These are phyloP conservation scores for Drosophila anceps DNA, from an alignment of 2,888 invertebrate species.

Conservation along the genomic window DNA sequence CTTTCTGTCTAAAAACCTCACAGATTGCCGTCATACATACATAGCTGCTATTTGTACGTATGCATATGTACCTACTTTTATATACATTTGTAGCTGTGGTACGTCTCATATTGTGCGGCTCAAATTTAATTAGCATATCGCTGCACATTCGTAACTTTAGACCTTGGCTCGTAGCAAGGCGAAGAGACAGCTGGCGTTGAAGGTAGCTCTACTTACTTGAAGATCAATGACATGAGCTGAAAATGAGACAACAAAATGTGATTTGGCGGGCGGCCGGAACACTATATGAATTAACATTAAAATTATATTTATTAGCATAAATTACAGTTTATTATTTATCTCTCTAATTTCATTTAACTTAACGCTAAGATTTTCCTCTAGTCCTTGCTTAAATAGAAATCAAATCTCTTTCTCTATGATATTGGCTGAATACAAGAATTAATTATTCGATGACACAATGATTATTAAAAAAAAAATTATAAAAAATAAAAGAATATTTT, in stretches of 20 bases:
- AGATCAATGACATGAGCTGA: slow-evolving; percentile 29
- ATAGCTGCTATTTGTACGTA: background rate
- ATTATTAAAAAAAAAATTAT: too few species aligned
- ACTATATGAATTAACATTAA: background rate
- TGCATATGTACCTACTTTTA: slow-evolving; percentile 1
- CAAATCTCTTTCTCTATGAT: background rate
- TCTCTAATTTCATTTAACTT: background rate
- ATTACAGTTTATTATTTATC: background rate
- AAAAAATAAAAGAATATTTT: too few species aligned
- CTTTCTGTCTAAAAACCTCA: slow-evolving; percentile 29
- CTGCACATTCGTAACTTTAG: slow-evolving; percentile 42
- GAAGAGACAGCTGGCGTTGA: slow-evolving; percentile 1
- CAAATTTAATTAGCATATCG: slow-evolving; percentile 54
- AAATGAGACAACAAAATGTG: slow-evolving; percentile 7
- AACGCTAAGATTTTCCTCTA: too few species aligned
- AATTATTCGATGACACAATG: too few species aligned
- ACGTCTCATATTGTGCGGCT: slow-evolving; percentile 23
- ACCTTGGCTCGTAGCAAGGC: slow-evolving; percentile 36
- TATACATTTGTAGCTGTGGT: slow-evolving; percentile 2
- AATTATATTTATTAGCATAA: background rate
- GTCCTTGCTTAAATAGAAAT: too few species aligned
- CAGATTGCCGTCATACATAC: slow-evolving; percentile 12
- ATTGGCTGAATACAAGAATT: too few species aligned
- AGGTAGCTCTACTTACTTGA: slow-evolving; percentile 11
- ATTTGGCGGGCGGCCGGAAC: background rate